Percentiles rank a stretch among this genome's conserved stretches.
Conservation (phyloP, 2,797 vertebrate genomes). For the Epinephelus coioides region DNA sequence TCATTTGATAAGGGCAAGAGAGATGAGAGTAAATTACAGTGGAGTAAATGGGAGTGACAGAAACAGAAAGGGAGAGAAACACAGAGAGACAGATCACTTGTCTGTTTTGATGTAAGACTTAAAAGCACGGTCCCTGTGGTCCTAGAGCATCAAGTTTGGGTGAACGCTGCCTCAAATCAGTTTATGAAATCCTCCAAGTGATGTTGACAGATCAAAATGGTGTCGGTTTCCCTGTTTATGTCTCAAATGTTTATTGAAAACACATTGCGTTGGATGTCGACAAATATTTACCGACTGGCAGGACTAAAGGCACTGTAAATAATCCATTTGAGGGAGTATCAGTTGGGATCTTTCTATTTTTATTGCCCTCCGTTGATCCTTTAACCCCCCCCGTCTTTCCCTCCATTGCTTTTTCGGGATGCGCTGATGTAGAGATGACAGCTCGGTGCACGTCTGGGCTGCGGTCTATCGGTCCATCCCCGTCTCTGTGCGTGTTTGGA, state of each 20-base stretch:
- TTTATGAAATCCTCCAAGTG: slow-evolving; percentile 55
- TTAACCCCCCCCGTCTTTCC: not conserved
- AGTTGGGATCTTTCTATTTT: slow-evolving; percentile 45
- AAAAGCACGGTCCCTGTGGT: slow-evolving; percentile 57
- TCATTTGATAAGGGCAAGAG: slow-evolving; percentile 2
- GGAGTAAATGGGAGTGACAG: slow-evolving; percentile 35
- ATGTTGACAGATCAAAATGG: slow-evolving; percentile 74
- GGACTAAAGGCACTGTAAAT: slow-evolving; percentile 20
- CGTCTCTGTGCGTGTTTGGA: slow-evolving; percentile 40
- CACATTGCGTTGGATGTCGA: slow-evolving; percentile 43
- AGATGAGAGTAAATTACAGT: slow-evolving; percentile 19
- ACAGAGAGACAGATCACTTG: slow-evolving; percentile 40
- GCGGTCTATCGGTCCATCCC: slow-evolving; percentile 56
- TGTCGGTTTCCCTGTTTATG: slow-evolving; percentile 50
- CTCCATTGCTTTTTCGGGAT: not conserved
- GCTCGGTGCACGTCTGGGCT: slow-evolving; percentile 12
- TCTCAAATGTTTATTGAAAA: slow-evolving; percentile 58
- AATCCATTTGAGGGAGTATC: slow-evolving; percentile 45
- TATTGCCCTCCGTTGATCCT: slow-evolving; percentile 27
- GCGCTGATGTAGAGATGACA: slow-evolving; percentile 47
- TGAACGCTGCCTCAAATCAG: slow-evolving; percentile 56
- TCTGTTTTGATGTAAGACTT: slow-evolving; percentile 68
- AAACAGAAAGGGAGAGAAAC: slow-evolving; percentile 21
- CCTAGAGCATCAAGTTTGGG: slow-evolving; percentile 48
- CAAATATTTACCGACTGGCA: slow-evolving; percentile 72